Percentiles rank a stretch among this genome's conserved stretches.
phyloP scores from a whole-genome alignment of 1,140 invertebrate genomes.

The Drosophila athabasca region DNA sequence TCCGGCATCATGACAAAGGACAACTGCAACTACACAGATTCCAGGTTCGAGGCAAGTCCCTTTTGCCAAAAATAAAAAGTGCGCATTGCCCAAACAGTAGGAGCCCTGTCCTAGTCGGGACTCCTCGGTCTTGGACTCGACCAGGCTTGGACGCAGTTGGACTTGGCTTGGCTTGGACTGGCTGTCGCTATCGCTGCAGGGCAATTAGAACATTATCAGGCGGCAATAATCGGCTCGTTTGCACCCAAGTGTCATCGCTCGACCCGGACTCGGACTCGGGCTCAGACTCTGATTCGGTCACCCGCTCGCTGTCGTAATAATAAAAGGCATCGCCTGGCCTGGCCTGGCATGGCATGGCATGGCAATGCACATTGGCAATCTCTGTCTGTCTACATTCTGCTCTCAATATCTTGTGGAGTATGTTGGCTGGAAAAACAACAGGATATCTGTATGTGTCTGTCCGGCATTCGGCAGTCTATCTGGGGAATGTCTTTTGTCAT shows the following conservation, averaged over 20 bases:
- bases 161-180: not conserved
- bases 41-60: slow-evolving; percentile 11
- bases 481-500: slow-evolving; percentile 7
- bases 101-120: slow-evolving; percentile 33
- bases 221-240: slow-evolving; percentile 80
- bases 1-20: slow-evolving; percentile 33
- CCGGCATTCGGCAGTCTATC: not conserved
- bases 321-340: slow-evolving; percentile 18
- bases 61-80: slow-evolving; percentile 35
- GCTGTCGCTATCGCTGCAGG: slow-evolving; percentile 53
- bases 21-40: slow-evolving; percentile 34
- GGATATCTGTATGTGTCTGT: slow-evolving; percentile 20
- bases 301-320: slow-evolving; percentile 61
- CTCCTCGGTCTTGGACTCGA: not conserved
- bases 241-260: slow-evolving; percentile 73
- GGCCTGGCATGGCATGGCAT: not conserved
- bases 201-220: slow-evolving; percentile 80
- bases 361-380: slow-evolving; percentile 7
- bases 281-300: slow-evolving; percentile 3
- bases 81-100: slow-evolving; percentile 58
- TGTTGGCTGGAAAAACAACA: slow-evolving; percentile 38
- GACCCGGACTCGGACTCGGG: not conserved
- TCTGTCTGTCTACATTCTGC: too few species aligned
- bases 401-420: slow-evolving; percentile 24
- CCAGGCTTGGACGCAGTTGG: not conserved